Evolutionary conservation across 1,140 invertebrate species (phyloP).

Genomic region (Halotydeus destructor): DNA sequence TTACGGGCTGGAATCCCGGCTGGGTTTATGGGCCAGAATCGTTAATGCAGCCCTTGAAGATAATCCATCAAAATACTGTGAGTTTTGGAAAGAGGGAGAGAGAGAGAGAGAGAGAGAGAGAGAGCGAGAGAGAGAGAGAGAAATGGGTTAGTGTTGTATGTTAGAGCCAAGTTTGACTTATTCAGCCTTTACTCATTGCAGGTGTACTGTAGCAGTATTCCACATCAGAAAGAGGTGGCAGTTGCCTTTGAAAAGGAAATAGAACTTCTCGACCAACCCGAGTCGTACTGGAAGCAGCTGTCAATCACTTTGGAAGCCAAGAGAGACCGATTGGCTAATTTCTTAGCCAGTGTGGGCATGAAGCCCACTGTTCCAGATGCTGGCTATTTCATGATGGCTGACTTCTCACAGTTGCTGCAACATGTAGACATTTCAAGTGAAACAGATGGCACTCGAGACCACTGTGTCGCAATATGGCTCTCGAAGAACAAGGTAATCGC

Average conservation of each 20-base stretch:
- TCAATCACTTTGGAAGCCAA: constrained; percentile 53
- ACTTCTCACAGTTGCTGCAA: constrained; percentile 44
- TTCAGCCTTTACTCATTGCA: too few species aligned
- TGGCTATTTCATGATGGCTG: constrained; percentile 86
- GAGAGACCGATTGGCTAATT: constrained; percentile 52
- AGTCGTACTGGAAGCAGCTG: constrained; percentile 65
- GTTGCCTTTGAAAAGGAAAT: constrained; percentile 23
- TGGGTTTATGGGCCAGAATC: constrained; percentile 75
- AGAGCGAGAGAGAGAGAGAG: too few species aligned
- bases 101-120: too few species aligned
- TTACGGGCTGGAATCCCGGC: constrained; percentile 81
- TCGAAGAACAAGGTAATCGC: constrained; percentile 31
- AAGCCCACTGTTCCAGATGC: constrained; percentile 79
- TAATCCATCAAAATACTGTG: constrained; percentile 75
- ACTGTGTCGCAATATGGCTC: constrained; percentile 10
- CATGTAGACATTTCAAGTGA: constrained; percentile 4
- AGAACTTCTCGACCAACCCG: constrained; percentile 36
- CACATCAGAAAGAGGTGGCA: constrained; percentile 22
- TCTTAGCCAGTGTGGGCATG: constrained; percentile 46
- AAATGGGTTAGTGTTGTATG: too few species aligned
- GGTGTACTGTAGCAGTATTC: constrained; percentile 72
- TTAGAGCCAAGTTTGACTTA: too few species aligned
- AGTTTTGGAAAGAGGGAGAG: too few species aligned
- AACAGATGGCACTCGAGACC: constrained; percentile 6
- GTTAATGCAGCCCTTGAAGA: constrained; percentile 54